Base-by-base conservation (phyloP, 2,797 vertebrate genomes). In the Psittacula derbiana region DNA sequence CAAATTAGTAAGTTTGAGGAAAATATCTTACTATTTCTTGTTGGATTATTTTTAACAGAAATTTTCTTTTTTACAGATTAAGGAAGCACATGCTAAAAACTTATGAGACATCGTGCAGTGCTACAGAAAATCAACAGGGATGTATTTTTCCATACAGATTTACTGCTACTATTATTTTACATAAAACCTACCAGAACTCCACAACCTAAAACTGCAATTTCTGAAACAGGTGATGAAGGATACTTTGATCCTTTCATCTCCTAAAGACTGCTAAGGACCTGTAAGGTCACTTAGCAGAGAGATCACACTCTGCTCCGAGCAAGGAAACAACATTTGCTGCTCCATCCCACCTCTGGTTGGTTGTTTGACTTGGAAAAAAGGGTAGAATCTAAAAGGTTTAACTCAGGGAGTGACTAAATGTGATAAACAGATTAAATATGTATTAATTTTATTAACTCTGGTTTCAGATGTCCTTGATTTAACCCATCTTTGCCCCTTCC, bases 221-320 rank as follows among this genome's bases (percentile, higher is more conserved):
- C 76, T 41, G 43, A 15, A 31, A 71, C 16, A 84, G 66, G 3
- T 62, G 47, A 46, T 43, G 31, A 58, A 17, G 61, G 28, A 44
- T 10, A 11, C 23, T 57, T 49, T 16, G 6, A 33, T 44, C 13
- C 21, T 73, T 64, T 74, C 10, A 14, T 33, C 20, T 78, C 61
- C 15, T 8, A 49, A 64, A 50, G n/a, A 19, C 21, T 57, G 16
- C 4, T 8, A 47, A 70, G 8, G 15, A 62, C 8, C 53, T 16
- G 3, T 30, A 52, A 74, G 33, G 30, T 14, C 4, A 0, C 15
- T 52, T 16, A 80, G 31, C 21, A 91, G 27, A 76, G 72, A 80
- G 69, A 76, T 41, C 28, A 38, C 19, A 44, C 5, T 41, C 16
- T 16, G 13, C 27, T 55, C 0, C 0, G 21, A 57, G 11, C 21